Base-by-base conservation (phyloP, 2,797 vertebrate species). In the Philypnodon macrostomus region DNA sequence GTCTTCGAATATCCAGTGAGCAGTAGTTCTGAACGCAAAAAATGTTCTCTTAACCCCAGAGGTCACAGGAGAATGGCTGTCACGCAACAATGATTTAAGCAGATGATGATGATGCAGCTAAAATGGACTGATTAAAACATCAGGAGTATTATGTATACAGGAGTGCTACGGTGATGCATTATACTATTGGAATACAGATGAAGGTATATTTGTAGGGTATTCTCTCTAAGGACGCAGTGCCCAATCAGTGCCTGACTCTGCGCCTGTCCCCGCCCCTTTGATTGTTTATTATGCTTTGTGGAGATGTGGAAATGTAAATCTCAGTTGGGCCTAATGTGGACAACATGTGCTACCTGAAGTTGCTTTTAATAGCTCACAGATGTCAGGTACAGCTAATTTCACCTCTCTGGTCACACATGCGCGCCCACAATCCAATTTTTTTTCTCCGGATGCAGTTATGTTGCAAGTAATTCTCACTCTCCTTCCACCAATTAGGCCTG, bases 311-410 rank as follows among this genome's bases (percentile, higher is more conserved):
- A 89, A 92, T 91, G 86, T 92, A 90, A 90, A 92, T 82, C 73
- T 80, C 49, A 45, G 61, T 87, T 85, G 86, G 79, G 89, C 86
- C 89, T 93, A 92, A 92, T 93, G 90, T 92, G 91, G 92, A 73
- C 89, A 89, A 89, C 91, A 90, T 87, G 88, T 93, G 92, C 91
- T 94, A 95, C 93, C 94, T 95, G 93, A 91, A 91, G 83, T 90
- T 64, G 37, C 76, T 67, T 81, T 88, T 94, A 93, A 93, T 93
- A 81, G 85, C 66, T 94, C 87, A 85, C 93, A 95, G 91, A 93
- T 92, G 91, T 90, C 88, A 67, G 67, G 66, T 77, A 50, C 36
- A 58, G 74, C 79, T 75, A 53, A 68, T 75, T 76, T 79, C 70
- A 7, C 65, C 12, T 17, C 26, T 60, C 53, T 17, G 57, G 68